phyloP scores from a whole-genome alignment of 2,888 invertebrate species.

The Halictus ligatus region DNA sequence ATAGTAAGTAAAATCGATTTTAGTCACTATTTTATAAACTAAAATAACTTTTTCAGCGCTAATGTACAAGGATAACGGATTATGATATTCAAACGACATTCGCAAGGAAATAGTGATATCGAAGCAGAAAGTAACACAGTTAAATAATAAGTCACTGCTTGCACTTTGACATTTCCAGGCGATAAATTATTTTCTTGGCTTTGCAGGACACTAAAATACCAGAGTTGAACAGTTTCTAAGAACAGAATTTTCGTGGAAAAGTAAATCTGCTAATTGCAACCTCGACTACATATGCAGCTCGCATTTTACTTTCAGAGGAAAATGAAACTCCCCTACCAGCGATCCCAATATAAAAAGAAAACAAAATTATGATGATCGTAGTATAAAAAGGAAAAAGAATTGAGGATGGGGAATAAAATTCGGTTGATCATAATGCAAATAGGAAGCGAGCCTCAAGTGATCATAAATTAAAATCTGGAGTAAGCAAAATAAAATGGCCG shows the following conservation, averaged over 20 bases:
- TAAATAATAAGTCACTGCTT: no score
- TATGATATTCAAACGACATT: no score
- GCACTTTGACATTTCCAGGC: no score
- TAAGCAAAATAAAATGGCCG: neutral
- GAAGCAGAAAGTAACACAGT: no score
- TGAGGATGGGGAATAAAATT: neutral
- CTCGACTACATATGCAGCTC: neutral
- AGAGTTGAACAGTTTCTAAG: no score
- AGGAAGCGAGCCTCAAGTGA: neutral
- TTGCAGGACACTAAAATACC: neutral
- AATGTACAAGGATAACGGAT: no score
- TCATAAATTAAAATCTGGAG: neutral
- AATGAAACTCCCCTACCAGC: neutral
- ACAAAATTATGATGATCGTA: neutral
- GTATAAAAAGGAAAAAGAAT: neutral
- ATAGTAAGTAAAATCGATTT: no score
- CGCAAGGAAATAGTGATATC: no score
- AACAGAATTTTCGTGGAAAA: neutral
- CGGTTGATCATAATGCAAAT: neutral
- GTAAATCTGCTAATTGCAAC: neutral
- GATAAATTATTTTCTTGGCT: neutral
- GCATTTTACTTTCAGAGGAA: neutral
- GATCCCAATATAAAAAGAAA: neutral
- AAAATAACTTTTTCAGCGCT: no score
- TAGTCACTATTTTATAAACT: no score